These are phyloP conservation scores for Myripristis jacobus DNA, from an alignment of 2,797 vertebrate species.

Conservation along the genomic window DNA sequence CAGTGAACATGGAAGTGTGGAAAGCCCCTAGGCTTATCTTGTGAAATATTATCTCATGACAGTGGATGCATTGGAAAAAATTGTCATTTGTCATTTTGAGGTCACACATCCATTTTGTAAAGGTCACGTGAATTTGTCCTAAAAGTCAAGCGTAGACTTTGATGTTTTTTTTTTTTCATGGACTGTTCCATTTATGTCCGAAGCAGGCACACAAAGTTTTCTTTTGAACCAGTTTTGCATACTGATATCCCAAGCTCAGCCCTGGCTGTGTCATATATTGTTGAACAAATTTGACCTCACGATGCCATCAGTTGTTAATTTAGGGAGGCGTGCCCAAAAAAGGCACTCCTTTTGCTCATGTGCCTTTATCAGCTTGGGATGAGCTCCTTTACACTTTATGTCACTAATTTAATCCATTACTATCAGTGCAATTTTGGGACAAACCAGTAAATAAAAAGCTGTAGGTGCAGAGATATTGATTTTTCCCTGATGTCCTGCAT, in stretches of 20 bases:
- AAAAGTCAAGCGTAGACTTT: neutral
- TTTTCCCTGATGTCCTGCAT: neutral
- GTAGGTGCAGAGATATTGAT: no score
- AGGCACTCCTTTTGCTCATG: neutral
- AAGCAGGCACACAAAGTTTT: conserved; percentile 4
- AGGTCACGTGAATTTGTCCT: conserved; percentile 24
- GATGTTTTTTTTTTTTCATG: conserved; percentile 1
- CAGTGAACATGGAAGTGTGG: conserved; percentile 64
- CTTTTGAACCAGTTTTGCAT: neutral
- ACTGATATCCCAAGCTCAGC: neutral
- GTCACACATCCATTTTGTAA: conserved; percentile 12
- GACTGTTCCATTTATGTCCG: neutral
- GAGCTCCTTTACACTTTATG: neutral
- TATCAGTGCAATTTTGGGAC: neutral
- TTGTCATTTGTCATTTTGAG: conserved; percentile 23
- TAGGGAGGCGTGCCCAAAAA: neutral
- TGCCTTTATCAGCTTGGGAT: conserved; percentile 29
- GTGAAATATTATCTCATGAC: conserved; percentile 35
- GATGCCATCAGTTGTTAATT: conserved; percentile 9
- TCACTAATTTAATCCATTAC: neutral
- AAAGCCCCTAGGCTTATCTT: conserved; percentile 54
- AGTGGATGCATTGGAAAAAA: conserved; percentile 21
- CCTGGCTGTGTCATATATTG: conserved; percentile 17
- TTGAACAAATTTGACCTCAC: conserved; percentile 3
- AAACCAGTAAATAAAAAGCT: no score